Evolutionary conservation across 2,888 invertebrate species (phyloP).

Genomic region (Glaucopsyche alexis): DNA sequence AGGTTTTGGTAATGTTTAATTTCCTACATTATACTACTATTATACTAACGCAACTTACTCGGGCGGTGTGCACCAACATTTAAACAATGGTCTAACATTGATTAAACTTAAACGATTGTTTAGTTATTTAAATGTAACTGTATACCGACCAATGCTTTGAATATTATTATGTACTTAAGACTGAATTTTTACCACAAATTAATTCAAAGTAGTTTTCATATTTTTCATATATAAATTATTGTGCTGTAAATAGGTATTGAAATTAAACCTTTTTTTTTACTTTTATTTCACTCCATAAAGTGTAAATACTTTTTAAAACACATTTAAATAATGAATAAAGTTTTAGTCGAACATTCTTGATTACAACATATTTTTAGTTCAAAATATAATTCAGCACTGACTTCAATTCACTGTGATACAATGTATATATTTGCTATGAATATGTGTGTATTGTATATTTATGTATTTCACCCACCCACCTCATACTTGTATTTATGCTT

Average conservation of each 20-base stretch:
- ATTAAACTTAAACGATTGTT: neutral
- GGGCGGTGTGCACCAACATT: constrained; percentile 16
- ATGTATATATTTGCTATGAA: neutral
- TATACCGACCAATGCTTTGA: neutral
- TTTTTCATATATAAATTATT: neutral
- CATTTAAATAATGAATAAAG: neutral
- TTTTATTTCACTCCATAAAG: neutral
- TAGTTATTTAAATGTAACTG: neutral
- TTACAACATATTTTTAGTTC: too few species aligned
- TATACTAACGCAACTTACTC: neutral
- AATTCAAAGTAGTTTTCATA: neutral
- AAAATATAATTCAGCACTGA: neutral
- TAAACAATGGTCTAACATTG: neutral
- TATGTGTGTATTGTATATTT: neutral
- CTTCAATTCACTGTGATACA: neutral
- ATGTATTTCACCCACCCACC: constrained; percentile 24
- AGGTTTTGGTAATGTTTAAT: neutral
- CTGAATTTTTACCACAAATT: neutral
- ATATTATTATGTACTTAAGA: too few species aligned
- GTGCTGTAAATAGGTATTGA: neutral
- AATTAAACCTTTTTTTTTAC: neutral
- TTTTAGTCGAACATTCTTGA: neutral
- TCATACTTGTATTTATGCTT: constrained; percentile 35
- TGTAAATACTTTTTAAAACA: too few species aligned
- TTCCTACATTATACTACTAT: neutral